Base-by-base conservation (phyloP, 2,113 vertebrate genomes). In the Leptocoma aspasia region DNA sequence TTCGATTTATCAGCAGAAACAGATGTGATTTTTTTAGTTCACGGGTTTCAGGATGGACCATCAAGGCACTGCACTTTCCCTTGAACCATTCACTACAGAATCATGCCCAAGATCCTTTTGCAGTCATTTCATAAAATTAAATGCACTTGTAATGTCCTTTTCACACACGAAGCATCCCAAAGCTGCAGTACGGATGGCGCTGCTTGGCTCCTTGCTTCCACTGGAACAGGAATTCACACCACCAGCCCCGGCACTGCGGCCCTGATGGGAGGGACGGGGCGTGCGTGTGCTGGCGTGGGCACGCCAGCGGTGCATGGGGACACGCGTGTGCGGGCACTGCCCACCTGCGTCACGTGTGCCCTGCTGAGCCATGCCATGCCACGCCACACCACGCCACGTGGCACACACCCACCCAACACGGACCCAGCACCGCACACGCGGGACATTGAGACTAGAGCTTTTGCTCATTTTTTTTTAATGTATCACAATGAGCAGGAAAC, bases 401-500 rank as follows among this genome's bases (percentile, higher is more conserved):
- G 53, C 83, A 82, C 75, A 15, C 63, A 33, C 90, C 66, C 81
- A 37, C 95, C 80, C 44, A 4, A 79, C 66, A 94, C 47, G 60
- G 92, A 73, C 90, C 94, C 91, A 15, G 90, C 95, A 65, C 92
- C 31, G 86, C 95, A 61, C 97, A 78, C 95, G 94, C 75, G 85
- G 96, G 91, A 97, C 97, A 96, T 41, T 37, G 91, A 98, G 84
- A 98, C 97, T 24, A 86, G 86, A 97, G 95, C 95, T 97, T 99
- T 98, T 99, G 99, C 99, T 99, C 99, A 99, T 99, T 98, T 99
- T 98, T 99, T 98, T 99, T 99, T 99, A 99, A 99, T 99, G 99
- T 99, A 99, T 99, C 99, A 99, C 99, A 99, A 99, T 99, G 99
- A 99, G 99, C 99, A 99, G 99, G 99, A 99, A 99, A 99, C 99